Evolutionary conservation across 1,140 invertebrate species (phyloP), one percentile per base, ranked within the genome.

Genomic region (Macrostomum lignano): DNA sequence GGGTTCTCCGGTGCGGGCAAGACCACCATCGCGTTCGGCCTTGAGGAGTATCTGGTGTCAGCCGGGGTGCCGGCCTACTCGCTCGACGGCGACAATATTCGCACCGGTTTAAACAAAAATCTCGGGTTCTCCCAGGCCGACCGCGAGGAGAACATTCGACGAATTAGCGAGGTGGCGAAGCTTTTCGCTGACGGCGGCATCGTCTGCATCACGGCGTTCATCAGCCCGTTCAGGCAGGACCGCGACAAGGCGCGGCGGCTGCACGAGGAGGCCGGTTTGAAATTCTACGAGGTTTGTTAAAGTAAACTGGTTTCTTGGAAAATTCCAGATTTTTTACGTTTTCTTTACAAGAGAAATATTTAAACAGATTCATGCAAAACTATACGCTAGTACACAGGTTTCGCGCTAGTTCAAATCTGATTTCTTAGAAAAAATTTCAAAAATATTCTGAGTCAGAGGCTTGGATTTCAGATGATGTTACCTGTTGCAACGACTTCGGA

Each of bases 111-210:
- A 11, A 91, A 91, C 60, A 77, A 76, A 46, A 86, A 96, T 56
- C 62, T 98, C 0, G 76, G 82, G 6, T 98, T 98, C 52, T 72
- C 68, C 11, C 69, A 71, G 30, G 72, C 81, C 46, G 91, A 98
- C 46, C 64, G 91, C 17, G 74, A 86, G 47, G 91, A 98, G 54
- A 98, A 98, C 49, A 94, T 98, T 44, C 61, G 65, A 7, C 62
- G 91, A 40, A 86, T 96, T 1, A 79, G 86, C 3, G 91, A 96
- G 61, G 81, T 94, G 0, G 77, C 84, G 4, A 91, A 84, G 56
- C 54, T 98, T 9, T 94, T 98, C 59, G 84, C 88, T 4, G 88
- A 96, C 49, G 79, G 76, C 41, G 88, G 88, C 1, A 76, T 88
- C 30, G 70, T 98, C 7, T 72, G 76, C 38, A 65, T 98, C 1